Conservation (phyloP, 2,888 invertebrate species). For the Gastracanthus pulcherrimus region DNA sequence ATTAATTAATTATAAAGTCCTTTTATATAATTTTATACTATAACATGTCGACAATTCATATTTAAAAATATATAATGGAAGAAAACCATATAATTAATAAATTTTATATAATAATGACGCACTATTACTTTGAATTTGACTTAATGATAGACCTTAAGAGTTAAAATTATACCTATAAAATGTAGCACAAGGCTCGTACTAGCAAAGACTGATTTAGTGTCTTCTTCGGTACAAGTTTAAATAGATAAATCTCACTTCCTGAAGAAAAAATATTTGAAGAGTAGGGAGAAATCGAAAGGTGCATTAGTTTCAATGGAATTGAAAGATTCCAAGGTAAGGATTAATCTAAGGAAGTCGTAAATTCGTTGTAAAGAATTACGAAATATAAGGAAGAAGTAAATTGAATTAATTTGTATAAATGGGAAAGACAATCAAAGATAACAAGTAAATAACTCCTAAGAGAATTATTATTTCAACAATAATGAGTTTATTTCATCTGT, state of each 20-base stretch:
- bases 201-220: slow-evolving; percentile 28
- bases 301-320: neutral
- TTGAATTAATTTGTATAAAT: neutral
- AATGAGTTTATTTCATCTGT: neutral
- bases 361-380: neutral
- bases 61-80: too few species aligned
- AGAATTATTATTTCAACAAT: neutral
- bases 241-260: neutral
- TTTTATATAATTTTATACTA: neutral
- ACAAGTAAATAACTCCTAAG: too few species aligned
- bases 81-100: neutral
- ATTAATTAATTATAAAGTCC: neutral
- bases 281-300: slow-evolving; percentile 8
- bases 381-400: neutral
- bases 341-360: neutral
- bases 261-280: neutral
- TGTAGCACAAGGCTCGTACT: slow-evolving; percentile 35
- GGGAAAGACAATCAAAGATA: neutral
- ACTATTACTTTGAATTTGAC: neutral
- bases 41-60: neutral
- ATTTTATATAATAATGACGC: neutral
- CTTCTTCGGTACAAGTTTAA: slow-evolving; percentile 14
- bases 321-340: neutral
- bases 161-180: slow-evolving; percentile 42
- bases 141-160: slow-evolving; percentile 9